Evolutionary conservation across 2,797 vertebrate genomes (phyloP), one percentile per base, ranked within the genome.

Genomic region (Etheostoma perlongum): DNA sequence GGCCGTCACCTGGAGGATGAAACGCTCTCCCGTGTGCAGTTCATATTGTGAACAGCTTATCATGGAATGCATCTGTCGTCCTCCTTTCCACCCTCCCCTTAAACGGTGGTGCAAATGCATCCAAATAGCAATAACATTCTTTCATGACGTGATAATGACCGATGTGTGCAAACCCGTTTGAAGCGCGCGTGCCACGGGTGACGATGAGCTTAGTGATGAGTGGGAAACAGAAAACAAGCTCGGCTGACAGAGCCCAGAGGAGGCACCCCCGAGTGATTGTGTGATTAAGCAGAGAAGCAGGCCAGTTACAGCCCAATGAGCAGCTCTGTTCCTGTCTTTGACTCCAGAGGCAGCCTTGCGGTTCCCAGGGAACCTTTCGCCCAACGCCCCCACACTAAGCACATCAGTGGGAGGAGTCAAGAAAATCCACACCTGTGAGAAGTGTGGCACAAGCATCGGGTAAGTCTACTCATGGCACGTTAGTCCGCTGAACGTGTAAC

Each of bases 391-490:
- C 11, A 95, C 93, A 75, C 76, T 94, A 6, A 75, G 73, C 25
- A 53, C 92, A 5, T 76, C 94, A 5, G 91, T 86, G 58, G 89
- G 89, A 59, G 90, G 93, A 6, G 84, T 88, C 27, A 93, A 88
- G 81, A 98, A 95, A 85, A 90, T 93, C 70, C 97, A 96, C 87
- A 85, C 73, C 58, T 99, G 98, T 67, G 97, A 99, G 94, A 98
- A 97, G 84, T 99, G 98, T 36, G 89, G 93, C 86, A 92, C 78
- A 90, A 94, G 78, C 92, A 99, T 99, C 82, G 88, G 93, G 98
- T 99, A 94, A 98, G 98, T 78, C 51, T 23, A 23, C 21, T 23
- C 21, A 23, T 23, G 21, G 21, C 21, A 23, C 21, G 21, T 23
- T 23, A 23, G 21, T 23, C 21, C 21, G 21, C 21, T 23, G 21